Conservation (phyloP, 2,888 invertebrate species). For the Trachelus tabidus region DNA sequence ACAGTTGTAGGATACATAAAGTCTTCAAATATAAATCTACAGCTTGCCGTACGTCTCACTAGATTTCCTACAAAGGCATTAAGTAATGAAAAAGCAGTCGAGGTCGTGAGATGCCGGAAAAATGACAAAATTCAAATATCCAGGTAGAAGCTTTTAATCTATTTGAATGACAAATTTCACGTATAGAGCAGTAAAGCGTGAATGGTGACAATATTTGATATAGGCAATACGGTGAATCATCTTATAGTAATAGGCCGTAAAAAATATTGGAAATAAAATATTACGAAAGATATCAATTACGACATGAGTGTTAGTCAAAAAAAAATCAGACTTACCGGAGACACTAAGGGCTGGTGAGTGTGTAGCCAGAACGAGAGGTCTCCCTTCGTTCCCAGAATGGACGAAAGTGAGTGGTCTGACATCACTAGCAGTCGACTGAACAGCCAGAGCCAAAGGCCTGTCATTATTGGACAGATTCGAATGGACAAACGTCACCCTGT, state of each 20-base stretch:
- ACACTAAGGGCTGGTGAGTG: conserved; percentile 60
- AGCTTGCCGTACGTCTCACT: neutral
- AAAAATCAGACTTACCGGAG: conserved; percentile 49
- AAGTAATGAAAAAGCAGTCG: neutral
- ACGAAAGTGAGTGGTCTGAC: conserved; percentile 62
- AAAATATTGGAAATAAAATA: neutral
- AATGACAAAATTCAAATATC: neutral
- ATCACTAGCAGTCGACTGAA: conserved; percentile 59
- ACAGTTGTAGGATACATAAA: neutral
- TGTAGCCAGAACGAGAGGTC: conserved; percentile 56
- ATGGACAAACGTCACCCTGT: conserved; percentile 62
- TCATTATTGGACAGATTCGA: conserved; percentile 61
- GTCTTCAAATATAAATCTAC: neutral
- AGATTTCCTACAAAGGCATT: neutral
- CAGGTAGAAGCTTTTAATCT: too few species aligned
- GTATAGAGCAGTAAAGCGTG: too few species aligned
- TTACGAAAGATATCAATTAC: too few species aligned
- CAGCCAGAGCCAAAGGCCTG: conserved; percentile 62
- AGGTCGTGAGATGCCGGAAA: neutral
- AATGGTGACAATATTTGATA: too few species aligned
- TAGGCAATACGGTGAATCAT: neutral
- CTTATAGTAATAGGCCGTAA: neutral
- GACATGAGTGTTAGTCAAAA: too few species aligned
- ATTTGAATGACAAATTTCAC: too few species aligned
- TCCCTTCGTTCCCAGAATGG: conserved; percentile 59